Conservation (phyloP, 2,797 vertebrate species). For the Aselliscus stoliczkanus region DNA sequence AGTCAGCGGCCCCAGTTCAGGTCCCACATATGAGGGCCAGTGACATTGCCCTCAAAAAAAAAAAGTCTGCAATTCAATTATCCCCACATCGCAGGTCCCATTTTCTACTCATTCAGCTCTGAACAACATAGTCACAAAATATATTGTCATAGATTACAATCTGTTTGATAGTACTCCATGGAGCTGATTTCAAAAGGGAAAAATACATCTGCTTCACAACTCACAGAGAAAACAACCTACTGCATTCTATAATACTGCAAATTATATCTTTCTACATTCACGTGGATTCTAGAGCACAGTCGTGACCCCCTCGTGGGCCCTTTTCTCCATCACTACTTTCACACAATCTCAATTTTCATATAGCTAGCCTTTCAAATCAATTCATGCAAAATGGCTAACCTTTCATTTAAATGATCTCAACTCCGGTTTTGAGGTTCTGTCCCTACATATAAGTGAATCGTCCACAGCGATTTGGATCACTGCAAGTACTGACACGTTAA, state of each 20-base stretch:
- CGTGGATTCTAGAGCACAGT: not conserved
- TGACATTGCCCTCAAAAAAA: no score
- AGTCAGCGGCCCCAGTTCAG: no score
- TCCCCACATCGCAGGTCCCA: not conserved
- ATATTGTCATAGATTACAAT: conserved; percentile 17
- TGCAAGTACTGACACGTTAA: not conserved
- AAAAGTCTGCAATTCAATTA: conserved; percentile 15
- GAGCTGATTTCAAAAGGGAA: not conserved
- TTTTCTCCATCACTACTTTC: not conserved
- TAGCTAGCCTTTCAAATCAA: not conserved
- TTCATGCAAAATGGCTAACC: not conserved
- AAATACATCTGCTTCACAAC: not conserved
- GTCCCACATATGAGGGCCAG: no score
- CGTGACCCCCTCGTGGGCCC: no score
- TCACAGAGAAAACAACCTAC: not conserved
- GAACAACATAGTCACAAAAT: conserved; percentile 33
- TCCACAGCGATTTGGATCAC: not conserved
- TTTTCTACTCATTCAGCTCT: conserved; percentile 37
- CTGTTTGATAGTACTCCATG: not conserved
- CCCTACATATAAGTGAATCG: not conserved
- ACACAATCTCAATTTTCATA: not conserved
- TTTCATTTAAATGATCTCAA: not conserved
- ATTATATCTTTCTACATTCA: not conserved
- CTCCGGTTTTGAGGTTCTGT: not conserved
- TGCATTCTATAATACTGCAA: no score